A percentile compares a stretch with the other conserved stretches of the same genome.
These are phyloP conservation scores for Odobenus rosmarus DNA, from an alignment of 2,113 vertebrate species.

Conservation along the genomic window DNA sequence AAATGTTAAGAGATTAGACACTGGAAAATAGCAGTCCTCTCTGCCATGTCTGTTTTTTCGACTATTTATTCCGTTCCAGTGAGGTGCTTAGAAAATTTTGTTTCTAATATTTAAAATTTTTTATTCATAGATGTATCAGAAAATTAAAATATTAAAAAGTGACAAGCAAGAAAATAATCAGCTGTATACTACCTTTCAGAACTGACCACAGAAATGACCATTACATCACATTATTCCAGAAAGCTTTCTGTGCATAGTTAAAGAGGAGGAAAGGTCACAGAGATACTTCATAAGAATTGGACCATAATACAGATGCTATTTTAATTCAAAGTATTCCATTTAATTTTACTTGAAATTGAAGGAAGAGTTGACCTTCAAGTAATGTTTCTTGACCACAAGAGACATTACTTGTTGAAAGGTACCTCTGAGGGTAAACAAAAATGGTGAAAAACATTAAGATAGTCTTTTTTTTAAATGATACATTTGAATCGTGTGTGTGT, in stretches of 20 bases:
- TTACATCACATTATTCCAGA: background rate
- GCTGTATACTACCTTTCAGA: background rate
- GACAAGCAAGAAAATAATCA: background rate
- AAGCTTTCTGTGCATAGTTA: conserved; percentile 12
- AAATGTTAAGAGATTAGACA: background rate
- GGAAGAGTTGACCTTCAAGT: conserved; percentile 35
- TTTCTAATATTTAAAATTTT: background rate
- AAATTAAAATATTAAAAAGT: conserved; percentile 29
- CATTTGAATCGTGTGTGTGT: background rate
- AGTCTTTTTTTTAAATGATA: background rate
- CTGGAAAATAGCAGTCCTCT: background rate
- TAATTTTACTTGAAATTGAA: conserved; percentile 48
- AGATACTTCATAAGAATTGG: background rate
- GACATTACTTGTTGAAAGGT: conserved; percentile 58
- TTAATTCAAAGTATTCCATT: background rate
- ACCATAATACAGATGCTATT: background rate
- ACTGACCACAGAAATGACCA: conserved; percentile 13
- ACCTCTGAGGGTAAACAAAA: conserved; percentile 58
- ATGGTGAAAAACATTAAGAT: background rate
- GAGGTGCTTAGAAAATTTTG: background rate
- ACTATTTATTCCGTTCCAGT: background rate
- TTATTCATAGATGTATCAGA: background rate
- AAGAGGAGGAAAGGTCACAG: background rate
- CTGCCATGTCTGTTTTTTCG: background rate
- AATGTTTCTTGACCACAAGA: conserved; percentile 51